A percentile compares a stretch with the other conserved stretches of the same genome.
phyloP scores from a whole-genome alignment of 2,797 vertebrate species.

The Octomys mimax region DNA sequence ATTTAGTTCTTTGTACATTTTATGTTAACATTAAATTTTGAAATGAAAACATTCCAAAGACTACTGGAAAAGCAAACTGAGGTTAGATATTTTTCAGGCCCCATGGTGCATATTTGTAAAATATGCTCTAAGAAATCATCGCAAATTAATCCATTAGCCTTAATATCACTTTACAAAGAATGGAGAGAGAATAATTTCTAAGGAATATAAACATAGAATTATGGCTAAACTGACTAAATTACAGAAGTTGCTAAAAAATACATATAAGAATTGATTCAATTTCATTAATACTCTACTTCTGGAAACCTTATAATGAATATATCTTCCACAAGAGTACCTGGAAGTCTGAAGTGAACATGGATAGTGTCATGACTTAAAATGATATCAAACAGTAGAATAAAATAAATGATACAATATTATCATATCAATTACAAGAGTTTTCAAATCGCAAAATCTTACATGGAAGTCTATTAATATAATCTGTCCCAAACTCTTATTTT shows the following conservation, averaged over 20 bases:
- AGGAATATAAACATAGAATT: not conserved
- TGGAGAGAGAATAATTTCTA: not conserved
- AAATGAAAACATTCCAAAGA: slow-evolving; percentile 9
- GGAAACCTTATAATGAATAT: not conserved
- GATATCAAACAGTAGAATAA: not conserved
- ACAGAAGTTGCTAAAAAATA: not conserved
- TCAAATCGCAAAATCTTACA: not conserved
- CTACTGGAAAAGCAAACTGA: not conserved
- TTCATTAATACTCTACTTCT: not conserved
- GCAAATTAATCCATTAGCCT: not conserved
- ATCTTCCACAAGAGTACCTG: not conserved
- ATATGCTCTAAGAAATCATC: not conserved
- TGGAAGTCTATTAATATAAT: not conserved
- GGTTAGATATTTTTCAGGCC: not conserved
- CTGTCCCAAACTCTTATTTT: not conserved
- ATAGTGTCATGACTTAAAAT: not conserved
- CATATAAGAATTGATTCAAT: not conserved
- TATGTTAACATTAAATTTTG: not conserved
- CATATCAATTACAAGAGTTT: not conserved
- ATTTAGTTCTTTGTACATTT: not conserved
- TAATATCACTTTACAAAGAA: not conserved
- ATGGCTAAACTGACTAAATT: not conserved
- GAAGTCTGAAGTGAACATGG: not conserved
- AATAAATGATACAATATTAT: not conserved
- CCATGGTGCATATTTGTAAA: not conserved